A percentile compares a stretch with the other conserved stretches of the same genome.
Conservation (phyloP, 2,888 invertebrate species). For the Sthenelais limicola region DNA sequence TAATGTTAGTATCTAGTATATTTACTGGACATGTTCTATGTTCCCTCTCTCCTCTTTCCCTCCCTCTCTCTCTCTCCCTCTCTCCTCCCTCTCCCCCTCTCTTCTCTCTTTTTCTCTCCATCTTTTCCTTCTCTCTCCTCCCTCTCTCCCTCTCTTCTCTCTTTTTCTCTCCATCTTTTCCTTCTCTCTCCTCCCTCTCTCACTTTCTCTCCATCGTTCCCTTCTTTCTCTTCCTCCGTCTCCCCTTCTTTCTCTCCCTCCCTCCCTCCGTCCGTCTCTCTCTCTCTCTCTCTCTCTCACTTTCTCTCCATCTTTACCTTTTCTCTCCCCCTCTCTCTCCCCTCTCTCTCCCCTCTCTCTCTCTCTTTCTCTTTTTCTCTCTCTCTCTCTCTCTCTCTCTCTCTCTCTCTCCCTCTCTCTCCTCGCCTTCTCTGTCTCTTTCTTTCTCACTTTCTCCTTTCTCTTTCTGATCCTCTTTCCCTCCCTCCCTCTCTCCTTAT, state of each 20-base stretch:
- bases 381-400: neutral
- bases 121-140: neutral
- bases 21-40: no score
- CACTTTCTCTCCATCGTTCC: neutral
- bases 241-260: neutral
- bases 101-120: neutral
- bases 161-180: neutral
- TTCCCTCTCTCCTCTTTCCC: neutral
- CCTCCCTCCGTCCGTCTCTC: neutral
- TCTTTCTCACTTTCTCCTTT: neutral
- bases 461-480: no score
- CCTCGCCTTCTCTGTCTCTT: neutral
- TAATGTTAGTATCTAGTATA: no score
- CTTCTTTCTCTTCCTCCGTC: neutral
- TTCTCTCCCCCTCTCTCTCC: neutral
- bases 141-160: neutral
- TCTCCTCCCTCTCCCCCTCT: neutral
- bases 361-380: neutral
- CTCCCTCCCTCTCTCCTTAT: no score
- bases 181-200: neutral
- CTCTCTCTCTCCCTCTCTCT: neutral
- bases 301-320: neutral
- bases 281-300: neutral
- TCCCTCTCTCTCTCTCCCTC: neutral
- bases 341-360: neutral